Evolutionary conservation across 2,797 vertebrate species (phyloP).

Genomic region (Premnoplex brunnescens): DNA sequence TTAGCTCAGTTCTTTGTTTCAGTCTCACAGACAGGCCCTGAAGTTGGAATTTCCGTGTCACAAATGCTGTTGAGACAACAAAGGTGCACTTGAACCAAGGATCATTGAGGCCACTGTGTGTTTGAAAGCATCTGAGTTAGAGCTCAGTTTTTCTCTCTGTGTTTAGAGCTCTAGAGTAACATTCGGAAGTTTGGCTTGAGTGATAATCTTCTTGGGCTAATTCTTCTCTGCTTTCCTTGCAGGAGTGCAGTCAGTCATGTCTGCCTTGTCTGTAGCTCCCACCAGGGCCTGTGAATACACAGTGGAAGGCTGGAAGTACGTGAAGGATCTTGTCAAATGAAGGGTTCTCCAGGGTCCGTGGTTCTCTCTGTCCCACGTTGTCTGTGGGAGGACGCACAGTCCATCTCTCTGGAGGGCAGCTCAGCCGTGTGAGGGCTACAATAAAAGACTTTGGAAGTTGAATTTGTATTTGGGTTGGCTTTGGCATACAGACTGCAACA

Average conservation of each 20-base stretch:
- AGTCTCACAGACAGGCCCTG: not conserved
- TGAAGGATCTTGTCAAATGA: slow-evolving; percentile 88
- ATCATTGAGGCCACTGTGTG: not conserved
- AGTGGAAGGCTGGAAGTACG: slow-evolving; percentile 82
- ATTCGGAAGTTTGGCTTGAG: not conserved
- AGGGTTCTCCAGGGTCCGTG: not conserved
- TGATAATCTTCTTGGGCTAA: not conserved
- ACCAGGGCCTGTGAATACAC: slow-evolving; percentile 82
- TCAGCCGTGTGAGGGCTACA: not conserved
- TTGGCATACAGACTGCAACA: not conserved
- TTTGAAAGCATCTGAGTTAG: not conserved
- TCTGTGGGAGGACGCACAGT: not conserved
- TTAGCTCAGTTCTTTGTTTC: not conserved
- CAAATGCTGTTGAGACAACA: not conserved
- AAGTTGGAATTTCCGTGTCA: not conserved
- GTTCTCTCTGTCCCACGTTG: not conserved
- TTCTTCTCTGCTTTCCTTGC: slow-evolving; percentile 24
- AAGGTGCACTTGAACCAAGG: not conserved
- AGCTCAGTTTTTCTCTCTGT: not conserved
- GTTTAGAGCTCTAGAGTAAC: not conserved
- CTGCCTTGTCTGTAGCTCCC: slow-evolving; percentile 86
- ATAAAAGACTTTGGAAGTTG: slow-evolving; percentile 50
- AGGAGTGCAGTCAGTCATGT: slow-evolving; percentile 87
- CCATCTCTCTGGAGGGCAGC: not conserved
- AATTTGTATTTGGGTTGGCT: not conserved